These are phyloP conservation scores for Cerastis leucographa DNA, from an alignment of 2,888 invertebrate genomes.

Conservation along the genomic window DNA sequence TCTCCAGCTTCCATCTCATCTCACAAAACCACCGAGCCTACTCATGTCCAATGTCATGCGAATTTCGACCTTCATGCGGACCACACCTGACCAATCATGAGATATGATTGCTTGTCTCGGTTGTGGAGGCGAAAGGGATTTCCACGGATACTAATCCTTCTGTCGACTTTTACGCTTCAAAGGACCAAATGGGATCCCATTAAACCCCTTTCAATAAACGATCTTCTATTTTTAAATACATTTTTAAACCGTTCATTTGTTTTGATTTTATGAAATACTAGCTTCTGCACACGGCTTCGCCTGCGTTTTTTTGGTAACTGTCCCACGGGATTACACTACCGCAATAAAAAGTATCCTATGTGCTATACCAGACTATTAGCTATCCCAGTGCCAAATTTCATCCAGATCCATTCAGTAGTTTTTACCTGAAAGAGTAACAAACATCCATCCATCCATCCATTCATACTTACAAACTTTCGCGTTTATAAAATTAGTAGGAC, in stretches of 20 bases:
- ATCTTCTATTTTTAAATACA: not conserved
- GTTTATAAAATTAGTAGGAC: no score
- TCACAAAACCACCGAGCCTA: not conserved
- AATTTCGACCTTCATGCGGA: not conserved
- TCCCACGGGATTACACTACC: no score
- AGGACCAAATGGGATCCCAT: not conserved
- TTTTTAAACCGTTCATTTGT: not conserved
- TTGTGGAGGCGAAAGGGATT: conserved; percentile 3
- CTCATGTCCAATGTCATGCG: not conserved
- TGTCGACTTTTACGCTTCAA: conserved; percentile 2
- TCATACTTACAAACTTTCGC: no score
- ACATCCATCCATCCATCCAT: no score
- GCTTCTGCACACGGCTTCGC: no score
- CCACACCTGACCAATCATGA: not conserved
- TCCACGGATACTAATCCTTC: conserved; percentile 2
- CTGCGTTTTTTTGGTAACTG: no score
- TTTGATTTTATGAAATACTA: not conserved
- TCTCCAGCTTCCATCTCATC: no score
- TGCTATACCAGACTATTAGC: no score
- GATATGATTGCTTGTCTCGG: not conserved
- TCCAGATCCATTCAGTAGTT: no score
- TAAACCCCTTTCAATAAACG: not conserved
- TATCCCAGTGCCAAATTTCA: no score
- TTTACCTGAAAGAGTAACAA: no score
- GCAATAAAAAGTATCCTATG: no score